A percentile compares a stretch with the other conserved stretches of the same genome.
Evolutionary conservation across 2,797 vertebrate species (phyloP).

Genomic region (Aeoliscus strigatus): DNA sequence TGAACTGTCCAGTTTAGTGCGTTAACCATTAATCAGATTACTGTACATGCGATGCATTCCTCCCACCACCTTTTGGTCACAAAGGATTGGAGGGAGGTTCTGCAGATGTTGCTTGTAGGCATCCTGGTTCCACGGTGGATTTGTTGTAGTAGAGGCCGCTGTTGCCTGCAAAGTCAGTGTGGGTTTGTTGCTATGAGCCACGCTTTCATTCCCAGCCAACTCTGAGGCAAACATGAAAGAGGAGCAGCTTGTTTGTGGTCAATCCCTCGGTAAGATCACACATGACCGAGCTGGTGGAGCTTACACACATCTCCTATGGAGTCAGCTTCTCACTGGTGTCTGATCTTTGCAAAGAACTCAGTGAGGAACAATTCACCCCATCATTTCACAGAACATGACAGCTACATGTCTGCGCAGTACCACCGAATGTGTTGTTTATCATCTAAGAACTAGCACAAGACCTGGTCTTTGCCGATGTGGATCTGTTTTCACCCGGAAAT

Average conservation of each 20-base stretch:
- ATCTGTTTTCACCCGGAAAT: too few relatives aligned
- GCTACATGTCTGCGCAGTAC: too few relatives aligned
- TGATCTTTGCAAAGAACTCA: too few relatives aligned
- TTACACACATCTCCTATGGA: conserved; percentile 41
- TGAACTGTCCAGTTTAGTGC: too few relatives aligned
- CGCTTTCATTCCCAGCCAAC: conserved; percentile 63
- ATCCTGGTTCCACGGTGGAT: conserved; percentile 28
- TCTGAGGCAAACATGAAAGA: conserved; percentile 58
- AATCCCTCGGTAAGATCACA: conserved; percentile 62
- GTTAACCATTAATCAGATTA: conserved; percentile 54
- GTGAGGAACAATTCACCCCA: too few relatives aligned
- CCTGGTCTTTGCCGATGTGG: too few relatives aligned
- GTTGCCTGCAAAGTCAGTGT: conserved; percentile 48
- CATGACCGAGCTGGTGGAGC: conserved; percentile 37
- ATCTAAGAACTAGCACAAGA: too few relatives aligned
- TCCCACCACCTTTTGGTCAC: conserved; percentile 11
- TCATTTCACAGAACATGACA: too few relatives aligned
- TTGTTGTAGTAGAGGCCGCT: conserved; percentile 33
- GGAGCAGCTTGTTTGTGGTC: conserved; percentile 54
- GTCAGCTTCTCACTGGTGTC: too few relatives aligned
- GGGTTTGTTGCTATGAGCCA: conserved; percentile 57
- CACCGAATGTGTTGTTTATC: too few relatives aligned
- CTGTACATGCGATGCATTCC: conserved; percentile 19
- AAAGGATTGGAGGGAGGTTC: conserved; percentile 30
- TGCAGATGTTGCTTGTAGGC: conserved; percentile 37